Conservation (phyloP, 2,113 vertebrate species). For the Grammomys dolichurus region DNA sequence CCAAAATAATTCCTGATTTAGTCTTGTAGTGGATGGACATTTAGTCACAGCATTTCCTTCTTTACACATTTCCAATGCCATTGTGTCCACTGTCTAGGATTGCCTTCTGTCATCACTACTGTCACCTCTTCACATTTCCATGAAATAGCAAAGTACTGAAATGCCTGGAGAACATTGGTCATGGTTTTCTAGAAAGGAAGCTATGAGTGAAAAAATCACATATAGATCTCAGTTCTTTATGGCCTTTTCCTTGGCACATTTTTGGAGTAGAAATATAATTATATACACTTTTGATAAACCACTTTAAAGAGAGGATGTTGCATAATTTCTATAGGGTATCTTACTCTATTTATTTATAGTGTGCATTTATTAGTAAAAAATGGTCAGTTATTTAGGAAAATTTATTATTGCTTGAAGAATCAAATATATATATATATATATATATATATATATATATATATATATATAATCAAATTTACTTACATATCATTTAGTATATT, state of each 20-base stretch:
- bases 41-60: not conserved
- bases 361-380: conserved; percentile 62
- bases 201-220: not conserved
- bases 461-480: conserved; percentile 20
- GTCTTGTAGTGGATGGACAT: not conserved
- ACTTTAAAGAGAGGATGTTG: conserved; percentile 54
- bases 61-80: conserved; percentile 12
- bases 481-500: conserved; percentile 52
- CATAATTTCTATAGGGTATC: conserved; percentile 51
- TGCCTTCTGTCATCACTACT: not conserved
- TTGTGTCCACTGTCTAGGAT: not conserved
- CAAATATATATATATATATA: not conserved
- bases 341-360: conserved; percentile 54
- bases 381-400: conserved; percentile 45
- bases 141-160: conserved; percentile 52
- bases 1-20: not conserved
- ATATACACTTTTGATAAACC: conserved; percentile 28
- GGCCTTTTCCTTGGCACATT: not conserved
- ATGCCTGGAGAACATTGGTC: not conserved
- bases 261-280: conserved; percentile 48
- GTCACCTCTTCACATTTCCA: conserved; percentile 15
- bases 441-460: not conserved
- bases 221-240: conserved; percentile 31
- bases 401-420: conserved; percentile 51
- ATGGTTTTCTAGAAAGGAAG: not conserved